Percentiles rank a stretch among this genome's conserved stretches.
phyloP scores from a whole-genome alignment of 2,113 vertebrate genomes.

The Leucopsar rothschildi region DNA sequence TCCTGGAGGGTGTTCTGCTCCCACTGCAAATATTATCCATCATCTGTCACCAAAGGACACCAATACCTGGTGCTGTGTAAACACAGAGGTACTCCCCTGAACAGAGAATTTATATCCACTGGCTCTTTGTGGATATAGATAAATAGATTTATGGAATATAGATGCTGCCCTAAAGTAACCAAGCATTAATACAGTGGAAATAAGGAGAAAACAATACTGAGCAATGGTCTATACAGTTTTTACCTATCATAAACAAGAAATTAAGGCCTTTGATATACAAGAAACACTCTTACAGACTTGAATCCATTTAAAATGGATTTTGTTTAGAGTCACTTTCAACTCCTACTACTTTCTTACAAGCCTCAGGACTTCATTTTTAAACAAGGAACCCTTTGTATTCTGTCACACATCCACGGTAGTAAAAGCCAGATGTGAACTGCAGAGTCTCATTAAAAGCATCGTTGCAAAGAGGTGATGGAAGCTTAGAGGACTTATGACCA shows the following conservation, averaged over 20 bases:
- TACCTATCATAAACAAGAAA: conserved; percentile 18
- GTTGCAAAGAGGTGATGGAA: conserved; percentile 60
- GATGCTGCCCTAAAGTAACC: background rate
- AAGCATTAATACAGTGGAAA: background rate
- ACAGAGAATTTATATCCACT: background rate
- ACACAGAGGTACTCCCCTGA: background rate
- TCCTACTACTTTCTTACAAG: conserved; percentile 35
- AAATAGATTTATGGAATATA: background rate
- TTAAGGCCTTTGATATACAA: conserved; percentile 50
- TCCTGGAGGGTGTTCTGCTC: background rate
- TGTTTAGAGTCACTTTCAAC: conserved; percentile 69
- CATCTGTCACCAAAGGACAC: background rate
- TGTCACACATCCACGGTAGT: conserved; percentile 49
- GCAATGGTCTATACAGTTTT: background rate
- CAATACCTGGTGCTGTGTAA: background rate
- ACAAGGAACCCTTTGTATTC: conserved; percentile 66
- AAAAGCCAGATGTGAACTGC: conserved; percentile 68
- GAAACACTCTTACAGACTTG: conserved; percentile 15
- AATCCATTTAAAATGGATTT: conserved; percentile 67
- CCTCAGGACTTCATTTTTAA: conserved; percentile 66
- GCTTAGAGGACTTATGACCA: conserved; percentile 58
- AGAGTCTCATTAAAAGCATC: conserved; percentile 63
- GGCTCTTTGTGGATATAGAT: background rate
- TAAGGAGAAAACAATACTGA: background rate
- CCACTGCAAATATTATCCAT: background rate